A percentile compares a stretch with the other conserved stretches of the same genome.
phyloP scores from a whole-genome alignment of 2,888 invertebrate species.

The Vesta saturnalis region DNA sequence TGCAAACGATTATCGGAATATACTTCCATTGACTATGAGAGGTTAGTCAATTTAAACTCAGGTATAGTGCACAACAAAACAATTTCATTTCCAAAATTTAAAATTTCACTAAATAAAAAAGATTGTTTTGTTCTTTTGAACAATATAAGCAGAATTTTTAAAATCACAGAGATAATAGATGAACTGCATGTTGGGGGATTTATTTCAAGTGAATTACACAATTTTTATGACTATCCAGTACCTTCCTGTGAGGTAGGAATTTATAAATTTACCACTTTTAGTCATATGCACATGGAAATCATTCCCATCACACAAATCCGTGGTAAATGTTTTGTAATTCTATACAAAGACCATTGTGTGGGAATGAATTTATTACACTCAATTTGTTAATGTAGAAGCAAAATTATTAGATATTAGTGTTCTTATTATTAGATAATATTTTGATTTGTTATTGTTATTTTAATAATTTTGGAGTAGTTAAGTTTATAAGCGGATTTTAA shows the following conservation, averaged over 20 bases:
- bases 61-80: not conserved
- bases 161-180: not conserved
- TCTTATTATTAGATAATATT: too few relatives aligned
- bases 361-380: not conserved
- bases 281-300: not conserved
- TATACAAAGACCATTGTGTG: not conserved
- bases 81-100: not conserved
- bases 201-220: not conserved
- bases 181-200: not conserved
- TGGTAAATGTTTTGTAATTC: conserved; percentile 5
- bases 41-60: not conserved
- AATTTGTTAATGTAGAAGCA: not conserved
- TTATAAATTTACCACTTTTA: not conserved
- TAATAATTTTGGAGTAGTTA: too few relatives aligned
- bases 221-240: not conserved
- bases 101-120: not conserved
- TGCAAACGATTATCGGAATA: conserved; percentile 10
- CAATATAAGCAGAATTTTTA: not conserved
- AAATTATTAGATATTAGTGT: too few relatives aligned
- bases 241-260: not conserved
- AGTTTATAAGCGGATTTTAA: too few relatives aligned
- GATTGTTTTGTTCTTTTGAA: not conserved
- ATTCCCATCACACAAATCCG: not conserved
- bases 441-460: not conserved
- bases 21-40: not conserved